A percentile compares a stretch with the other conserved stretches of the same genome.
Conservation (phyloP, 1,140 invertebrate species). For the Cecropterus lyciades region DNA sequence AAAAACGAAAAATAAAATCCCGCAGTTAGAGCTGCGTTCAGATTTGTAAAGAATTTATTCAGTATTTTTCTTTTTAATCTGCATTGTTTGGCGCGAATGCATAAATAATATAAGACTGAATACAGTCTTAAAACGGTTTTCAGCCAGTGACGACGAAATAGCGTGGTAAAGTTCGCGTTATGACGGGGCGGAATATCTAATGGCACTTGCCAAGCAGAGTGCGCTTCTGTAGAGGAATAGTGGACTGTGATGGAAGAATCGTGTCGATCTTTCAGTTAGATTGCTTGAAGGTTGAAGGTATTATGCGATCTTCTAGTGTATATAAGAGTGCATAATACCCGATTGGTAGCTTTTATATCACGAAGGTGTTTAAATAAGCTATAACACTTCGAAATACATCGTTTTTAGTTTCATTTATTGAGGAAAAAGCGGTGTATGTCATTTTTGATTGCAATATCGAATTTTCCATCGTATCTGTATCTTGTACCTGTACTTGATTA, state of each 20-base stretch:
- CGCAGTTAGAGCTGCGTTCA: constrained; percentile 37
- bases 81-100: constrained; percentile 29
- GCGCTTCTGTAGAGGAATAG: background rate
- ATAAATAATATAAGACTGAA: constrained; percentile 25
- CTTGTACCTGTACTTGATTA: constrained; percentile 4
- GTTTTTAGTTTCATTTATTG: background rate
- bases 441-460: constrained; percentile 2
- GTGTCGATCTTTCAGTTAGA: background rate
- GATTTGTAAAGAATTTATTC: constrained; percentile 37
- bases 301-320: no score
- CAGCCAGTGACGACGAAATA: constrained; percentile 33
- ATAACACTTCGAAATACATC: no score
- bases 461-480: background rate
- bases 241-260: background rate
- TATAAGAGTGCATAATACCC: no score
- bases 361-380: no score
- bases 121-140: constrained; percentile 32
- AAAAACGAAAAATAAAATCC: constrained; percentile 42
- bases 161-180: constrained; percentile 4
- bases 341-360: no score
- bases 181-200: background rate
- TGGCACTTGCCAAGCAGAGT: background rate
- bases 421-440: background rate
- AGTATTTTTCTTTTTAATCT: constrained; percentile 31
- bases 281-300: background rate